Evolutionary conservation across 2,113 vertebrate genomes (phyloP).

Genomic region (Mixornis gularis): DNA sequence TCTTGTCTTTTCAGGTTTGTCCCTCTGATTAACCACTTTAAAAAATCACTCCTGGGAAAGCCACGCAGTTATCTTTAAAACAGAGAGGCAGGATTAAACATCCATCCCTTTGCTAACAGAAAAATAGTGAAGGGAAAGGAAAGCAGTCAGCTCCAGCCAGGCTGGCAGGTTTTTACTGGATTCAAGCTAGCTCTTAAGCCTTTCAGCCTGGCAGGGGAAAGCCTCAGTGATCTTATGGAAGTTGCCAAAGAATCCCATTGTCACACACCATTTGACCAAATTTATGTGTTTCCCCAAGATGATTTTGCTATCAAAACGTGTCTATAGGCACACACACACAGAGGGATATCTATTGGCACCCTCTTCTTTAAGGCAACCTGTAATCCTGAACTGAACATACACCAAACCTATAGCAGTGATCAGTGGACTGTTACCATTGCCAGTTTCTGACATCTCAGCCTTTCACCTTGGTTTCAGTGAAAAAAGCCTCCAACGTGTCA

Average conservation of each 20-base stretch:
- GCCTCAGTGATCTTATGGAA: not conserved
- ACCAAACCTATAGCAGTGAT: not conserved
- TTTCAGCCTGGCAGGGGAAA: not conserved
- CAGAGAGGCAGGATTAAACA: not conserved
- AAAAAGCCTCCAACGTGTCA: fast-evolving
- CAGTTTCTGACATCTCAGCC: not conserved
- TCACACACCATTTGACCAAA: not conserved
- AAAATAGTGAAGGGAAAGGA: not conserved
- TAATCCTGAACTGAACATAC: not conserved
- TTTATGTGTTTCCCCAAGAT: not conserved
- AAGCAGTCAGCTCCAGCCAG: not conserved
- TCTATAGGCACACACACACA: fast-evolving
- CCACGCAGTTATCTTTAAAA: not conserved
- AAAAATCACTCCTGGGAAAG: not conserved
- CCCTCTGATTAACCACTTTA: conserved; percentile 19
- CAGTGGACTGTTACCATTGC: not conserved
- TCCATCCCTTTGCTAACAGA: not conserved
- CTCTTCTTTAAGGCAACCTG: not conserved
- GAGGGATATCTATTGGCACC: not conserved
- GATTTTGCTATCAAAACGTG: not conserved
- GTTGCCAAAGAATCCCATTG: not conserved
- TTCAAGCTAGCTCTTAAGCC: not conserved
- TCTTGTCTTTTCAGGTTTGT: conserved; percentile 36
- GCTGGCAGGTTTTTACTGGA: not conserved
- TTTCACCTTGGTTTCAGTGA: not conserved